Evolutionary conservation across 1,140 invertebrate species (phyloP).

Genomic region (Coelopa frigida): DNA sequence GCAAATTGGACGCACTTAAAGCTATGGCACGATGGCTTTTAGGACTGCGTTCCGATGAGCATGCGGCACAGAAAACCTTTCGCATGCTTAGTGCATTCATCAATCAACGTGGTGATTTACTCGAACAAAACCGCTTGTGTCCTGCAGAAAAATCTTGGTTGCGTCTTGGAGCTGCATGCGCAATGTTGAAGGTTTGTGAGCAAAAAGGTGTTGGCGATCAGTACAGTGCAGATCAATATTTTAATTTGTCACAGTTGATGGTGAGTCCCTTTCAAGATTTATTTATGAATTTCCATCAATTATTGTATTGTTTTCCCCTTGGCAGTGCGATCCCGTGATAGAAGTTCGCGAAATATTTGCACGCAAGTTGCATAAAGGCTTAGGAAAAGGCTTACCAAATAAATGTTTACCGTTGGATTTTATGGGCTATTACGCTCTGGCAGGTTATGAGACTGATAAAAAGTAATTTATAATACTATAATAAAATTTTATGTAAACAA

Average conservation of each 20-base stretch:
- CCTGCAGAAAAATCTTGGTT: conserved; percentile 89
- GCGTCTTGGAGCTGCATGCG: conserved; percentile 81
- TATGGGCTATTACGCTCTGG: conserved; percentile 90
- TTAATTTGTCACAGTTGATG: conserved; percentile 85
- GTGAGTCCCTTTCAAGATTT: conserved; percentile 37
- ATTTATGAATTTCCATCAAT: not conserved
- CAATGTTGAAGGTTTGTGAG: conserved; percentile 94
- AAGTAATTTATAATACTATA: conserved; percentile 25
- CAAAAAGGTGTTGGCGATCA: conserved; percentile 93
- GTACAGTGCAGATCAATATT: conserved; percentile 90
- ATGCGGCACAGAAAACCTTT: conserved; percentile 90
- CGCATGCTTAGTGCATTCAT: conserved; percentile 86
- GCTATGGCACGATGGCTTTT: conserved; percentile 93
- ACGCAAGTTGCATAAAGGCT: conserved; percentile 85
- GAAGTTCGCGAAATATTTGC: conserved; percentile 88
- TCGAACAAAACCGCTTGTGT: conserved; percentile 65
- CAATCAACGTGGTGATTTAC: conserved; percentile 73
- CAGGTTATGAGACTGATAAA: conserved; percentile 76
- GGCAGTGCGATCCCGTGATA: conserved; percentile 72
- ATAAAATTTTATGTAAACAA: not conserved
- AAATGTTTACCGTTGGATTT: conserved; percentile 91
- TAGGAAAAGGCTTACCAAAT: conserved; percentile 69
- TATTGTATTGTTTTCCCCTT: too few species aligned
- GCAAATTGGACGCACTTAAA: conserved; percentile 91
- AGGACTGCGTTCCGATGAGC: conserved; percentile 79